A percentile compares a stretch with the other conserved stretches of the same genome.
Evolutionary conservation across 2,888 invertebrate genomes (phyloP).

Genomic region (Drosophila prolongata): DNA sequence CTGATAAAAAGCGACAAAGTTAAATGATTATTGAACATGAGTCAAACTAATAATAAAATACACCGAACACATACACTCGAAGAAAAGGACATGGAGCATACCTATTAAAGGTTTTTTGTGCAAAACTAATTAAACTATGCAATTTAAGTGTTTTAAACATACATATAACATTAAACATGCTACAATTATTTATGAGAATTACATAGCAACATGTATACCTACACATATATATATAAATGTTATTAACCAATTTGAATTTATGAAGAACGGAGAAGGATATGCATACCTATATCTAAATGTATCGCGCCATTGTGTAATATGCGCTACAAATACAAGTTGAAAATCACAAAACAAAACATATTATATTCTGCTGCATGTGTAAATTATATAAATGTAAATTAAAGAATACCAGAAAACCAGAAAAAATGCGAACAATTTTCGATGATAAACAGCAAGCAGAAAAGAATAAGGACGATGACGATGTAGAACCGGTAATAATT

Average conservation of each 20-base stretch:
- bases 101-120: slow-evolving; percentile 80
- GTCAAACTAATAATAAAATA: slow-evolving; percentile 21
- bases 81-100: slow-evolving; percentile 62
- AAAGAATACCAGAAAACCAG: slow-evolving; percentile 8
- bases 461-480: slow-evolving; percentile 40
- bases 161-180: slow-evolving; percentile 31
- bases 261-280: slow-evolving; percentile 35
- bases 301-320: slow-evolving; percentile 73
- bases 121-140: slow-evolving; percentile 55
- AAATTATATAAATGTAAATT: slow-evolving; percentile 67
- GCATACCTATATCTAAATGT: slow-evolving; percentile 54
- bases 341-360: slow-evolving; percentile 34
- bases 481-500: slow-evolving; percentile 64
- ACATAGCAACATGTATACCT: slow-evolving; percentile 35
- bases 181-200: slow-evolving; percentile 34
- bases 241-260: slow-evolving; percentile 32
- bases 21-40: slow-evolving; percentile 19
- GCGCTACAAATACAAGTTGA: slow-evolving; percentile 58
- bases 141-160: slow-evolving; percentile 54
- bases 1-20: slow-evolving; percentile 29
- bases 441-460: slow-evolving; percentile 48
- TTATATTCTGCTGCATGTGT: slow-evolving; percentile 56
- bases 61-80: slow-evolving; percentile 42
- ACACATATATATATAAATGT: slow-evolving; percentile 36
- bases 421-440: slow-evolving; percentile 48